These are phyloP conservation scores for Oreortyx pictus DNA, from an alignment of 2,797 vertebrate genomes.

Conservation along the genomic window DNA sequence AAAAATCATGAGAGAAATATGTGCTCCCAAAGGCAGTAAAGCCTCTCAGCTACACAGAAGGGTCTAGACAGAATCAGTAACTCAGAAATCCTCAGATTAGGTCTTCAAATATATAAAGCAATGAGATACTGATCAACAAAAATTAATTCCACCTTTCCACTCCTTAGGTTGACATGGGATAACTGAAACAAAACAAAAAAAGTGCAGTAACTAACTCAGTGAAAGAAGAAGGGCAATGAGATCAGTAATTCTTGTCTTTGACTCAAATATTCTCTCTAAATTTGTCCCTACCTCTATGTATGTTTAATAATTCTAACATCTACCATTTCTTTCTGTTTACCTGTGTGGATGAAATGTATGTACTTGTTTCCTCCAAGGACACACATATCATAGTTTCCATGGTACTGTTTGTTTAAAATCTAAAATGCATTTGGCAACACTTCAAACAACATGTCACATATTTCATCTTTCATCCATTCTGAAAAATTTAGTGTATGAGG, in stretches of 20 bases:
- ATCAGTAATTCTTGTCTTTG: background rate
- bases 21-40: background rate
- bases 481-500: conserved; percentile 47
- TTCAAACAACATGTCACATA: conserved; percentile 38
- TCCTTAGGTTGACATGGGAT: background rate
- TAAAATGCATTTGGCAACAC: conserved; percentile 53
- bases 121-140: conserved; percentile 8
- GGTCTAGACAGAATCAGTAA: background rate
- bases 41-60: background rate
- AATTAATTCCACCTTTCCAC: background rate
- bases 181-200: background rate
- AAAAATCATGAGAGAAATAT: background rate
- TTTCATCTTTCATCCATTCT: conserved; percentile 40
- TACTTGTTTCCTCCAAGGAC: conserved; percentile 60
- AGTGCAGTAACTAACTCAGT: background rate
- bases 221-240: background rate
- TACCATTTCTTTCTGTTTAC: conserved; percentile 11
- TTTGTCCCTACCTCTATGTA: background rate
- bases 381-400: conserved; percentile 42
- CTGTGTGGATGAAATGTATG: conserved; percentile 18
- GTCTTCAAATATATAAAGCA: background rate
- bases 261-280: background rate
- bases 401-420: conserved; percentile 46
- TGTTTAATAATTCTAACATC: conserved; percentile 39
- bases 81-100: background rate